A percentile compares a stretch with the other conserved stretches of the same genome.
These are phyloP conservation scores for Brienomyrus longianalis DNA, from an alignment of 2,113 vertebrate genomes.

Conservation along the genomic window DNA sequence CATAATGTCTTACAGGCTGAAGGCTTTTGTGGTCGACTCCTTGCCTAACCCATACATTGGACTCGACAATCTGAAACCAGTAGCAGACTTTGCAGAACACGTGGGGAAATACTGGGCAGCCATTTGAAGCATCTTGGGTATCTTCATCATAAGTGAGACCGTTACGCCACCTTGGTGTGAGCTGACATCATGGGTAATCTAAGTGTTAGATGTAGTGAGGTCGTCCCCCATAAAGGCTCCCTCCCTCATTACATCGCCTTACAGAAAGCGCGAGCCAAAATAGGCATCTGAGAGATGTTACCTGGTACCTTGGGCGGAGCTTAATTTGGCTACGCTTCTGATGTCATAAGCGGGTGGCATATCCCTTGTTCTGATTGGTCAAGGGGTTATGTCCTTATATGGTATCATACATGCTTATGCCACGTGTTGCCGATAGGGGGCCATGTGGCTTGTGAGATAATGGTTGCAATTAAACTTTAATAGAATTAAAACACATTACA, in stretches of 20 bases:
- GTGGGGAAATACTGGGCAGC: neutral
- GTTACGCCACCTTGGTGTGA: neutral
- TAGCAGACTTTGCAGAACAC: neutral
- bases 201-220: neutral
- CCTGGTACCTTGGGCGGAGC: too few relatives aligned
- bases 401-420: too few relatives aligned
- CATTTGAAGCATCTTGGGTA: neutral
- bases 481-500: too few relatives aligned
- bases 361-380: too few relatives aligned
- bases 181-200: neutral
- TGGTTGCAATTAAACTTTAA: too few relatives aligned
- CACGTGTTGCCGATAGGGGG: too few relatives aligned
- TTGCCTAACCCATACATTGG: neutral
- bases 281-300: neutral
- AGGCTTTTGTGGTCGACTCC: neutral
- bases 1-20: neutral
- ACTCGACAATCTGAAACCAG: neutral
- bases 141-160: neutral
- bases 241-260: neutral
- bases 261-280: neutral
- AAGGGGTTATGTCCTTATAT: too few relatives aligned
- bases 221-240: neutral
- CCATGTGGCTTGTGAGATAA: too few relatives aligned
- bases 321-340: too few relatives aligned
- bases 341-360: too few relatives aligned